Percentiles rank a stretch among this genome's conserved stretches.
phyloP scores from a whole-genome alignment of 1,140 invertebrate species.

The Nebria ingens region DNA sequence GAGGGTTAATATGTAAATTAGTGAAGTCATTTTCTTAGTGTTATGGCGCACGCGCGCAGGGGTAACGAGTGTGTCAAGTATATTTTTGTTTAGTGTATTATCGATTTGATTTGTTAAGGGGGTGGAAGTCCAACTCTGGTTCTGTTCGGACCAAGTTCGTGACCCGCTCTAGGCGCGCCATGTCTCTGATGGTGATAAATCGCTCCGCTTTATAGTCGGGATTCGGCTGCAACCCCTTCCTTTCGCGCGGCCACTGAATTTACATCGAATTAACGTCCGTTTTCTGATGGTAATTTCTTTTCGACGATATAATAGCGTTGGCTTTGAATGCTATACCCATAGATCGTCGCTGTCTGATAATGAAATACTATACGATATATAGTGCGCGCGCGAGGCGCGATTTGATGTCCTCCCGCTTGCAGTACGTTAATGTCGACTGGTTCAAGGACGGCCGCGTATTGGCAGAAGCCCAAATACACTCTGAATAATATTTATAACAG shows the following conservation, averaged over 20 bases:
- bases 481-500: no score
- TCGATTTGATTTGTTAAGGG: no score
- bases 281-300: constrained; percentile 12
- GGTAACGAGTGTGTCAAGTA: no score
- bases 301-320: not conserved
- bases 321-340: not conserved
- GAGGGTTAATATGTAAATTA: no score
- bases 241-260: constrained; percentile 11
- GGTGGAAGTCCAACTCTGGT: no score
- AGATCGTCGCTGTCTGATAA: not conserved
- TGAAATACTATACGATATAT: not conserved
- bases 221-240: not conserved
- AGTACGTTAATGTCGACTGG: no score
- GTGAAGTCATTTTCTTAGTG: no score
- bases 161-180: not conserved
- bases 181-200: constrained; percentile 7
- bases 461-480: no score
- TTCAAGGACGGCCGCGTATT: no score
- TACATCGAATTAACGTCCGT: constrained; percentile 14
- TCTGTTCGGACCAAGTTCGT: not conserved
- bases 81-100: no score
- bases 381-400: not conserved
- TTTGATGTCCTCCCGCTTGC: no score
- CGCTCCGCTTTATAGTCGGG: not conserved
- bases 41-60: no score